Conservation (phyloP, 2,113 vertebrate species). For the Garra rufa region DNA sequence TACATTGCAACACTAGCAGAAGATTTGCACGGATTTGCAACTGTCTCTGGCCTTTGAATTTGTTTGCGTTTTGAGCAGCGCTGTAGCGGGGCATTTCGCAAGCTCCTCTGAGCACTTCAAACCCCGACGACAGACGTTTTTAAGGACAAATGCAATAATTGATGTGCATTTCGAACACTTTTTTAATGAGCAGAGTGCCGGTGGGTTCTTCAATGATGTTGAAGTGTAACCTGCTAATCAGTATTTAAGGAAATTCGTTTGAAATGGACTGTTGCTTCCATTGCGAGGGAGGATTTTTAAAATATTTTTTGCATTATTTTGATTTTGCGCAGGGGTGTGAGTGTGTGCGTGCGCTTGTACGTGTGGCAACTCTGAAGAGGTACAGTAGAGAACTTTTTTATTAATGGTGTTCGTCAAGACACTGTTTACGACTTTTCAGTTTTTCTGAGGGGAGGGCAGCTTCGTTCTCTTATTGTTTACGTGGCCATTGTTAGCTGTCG, state of each 20-base stretch:
- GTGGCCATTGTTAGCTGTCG: constrained; percentile 48
- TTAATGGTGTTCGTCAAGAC: constrained; percentile 15
- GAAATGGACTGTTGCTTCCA: constrained; percentile 76
- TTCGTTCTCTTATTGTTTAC: constrained; percentile 30
- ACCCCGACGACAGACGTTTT: constrained; percentile 62
- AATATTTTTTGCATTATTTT: constrained; percentile 49
- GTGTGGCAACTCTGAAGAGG: not conserved
- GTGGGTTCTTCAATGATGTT: constrained; percentile 33
- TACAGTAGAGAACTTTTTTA: constrained; percentile 48
- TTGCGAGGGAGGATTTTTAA: constrained; percentile 67
- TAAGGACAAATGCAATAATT: constrained; percentile 76
- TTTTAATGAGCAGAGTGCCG: constrained; percentile 17
- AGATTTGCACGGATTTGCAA: not conserved
- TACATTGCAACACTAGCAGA: constrained; percentile 9
- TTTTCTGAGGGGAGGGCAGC: constrained; percentile 14
- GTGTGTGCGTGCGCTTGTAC: not conserved
- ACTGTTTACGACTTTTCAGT: constrained; percentile 20
- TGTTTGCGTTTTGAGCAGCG: constrained; percentile 5
- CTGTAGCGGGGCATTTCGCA: constrained; percentile 45
- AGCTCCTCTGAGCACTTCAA: constrained; percentile 57
- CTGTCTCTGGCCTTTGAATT: constrained; percentile 6
- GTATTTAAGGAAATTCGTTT: constrained; percentile 77
- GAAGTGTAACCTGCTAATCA: constrained; percentile 76
- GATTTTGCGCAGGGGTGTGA: constrained; percentile 14
- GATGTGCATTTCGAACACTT: constrained; percentile 65